Evolutionary conservation across 1,140 invertebrate genomes (phyloP), one percentile per base, ranked within the genome.

Genomic region (Cardiocondyla obscurior): DNA sequence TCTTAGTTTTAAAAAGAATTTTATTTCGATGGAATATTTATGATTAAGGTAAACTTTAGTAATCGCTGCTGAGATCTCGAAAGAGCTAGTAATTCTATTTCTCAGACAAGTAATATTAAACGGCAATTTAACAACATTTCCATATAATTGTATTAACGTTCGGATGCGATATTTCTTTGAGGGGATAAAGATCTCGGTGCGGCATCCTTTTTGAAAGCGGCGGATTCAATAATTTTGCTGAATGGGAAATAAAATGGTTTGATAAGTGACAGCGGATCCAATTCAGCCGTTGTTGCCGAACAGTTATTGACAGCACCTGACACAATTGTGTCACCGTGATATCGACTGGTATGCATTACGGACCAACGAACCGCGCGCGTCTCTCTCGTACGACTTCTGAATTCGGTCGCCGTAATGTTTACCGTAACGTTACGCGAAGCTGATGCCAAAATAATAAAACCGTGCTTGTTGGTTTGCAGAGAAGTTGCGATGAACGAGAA

Each of bases 401-500:
- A 25, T 64, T 64, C 53, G 72, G 25, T 22, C n/a, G 49, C 0
- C 0, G 12, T 2, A 10, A 22, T 22, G 64, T 28, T 4, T 14
- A 14, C 16, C 3, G n/a, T 22, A 42, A 74, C 10, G 16, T 28
- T 19, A 10, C 39, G 39, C 39, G 44, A 30, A n/a, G 19, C 46
- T 22, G 3, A 33, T 7, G 28, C 22, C 77, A n/a, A 33, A 28
- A 7, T 72, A 74, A 5, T 33, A 16, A 46, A 3, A 46, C 3
- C 19, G 51, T 90, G 79, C 87, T 88, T 87, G 76, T 85, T 90
- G 85, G 92, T 90, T 96, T 96, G 49, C 94, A 98, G 97, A 94
- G 97, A 98, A 93, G 94, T 96, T 88, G 97, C 97, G 88, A 96
- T 98, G 97, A 96, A 96, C 85, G 96, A 97, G 53, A 96, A 97